These are phyloP conservation scores for Clarias batrachus DNA, from an alignment of 2,113 vertebrate species.

Conservation along the genomic window DNA sequence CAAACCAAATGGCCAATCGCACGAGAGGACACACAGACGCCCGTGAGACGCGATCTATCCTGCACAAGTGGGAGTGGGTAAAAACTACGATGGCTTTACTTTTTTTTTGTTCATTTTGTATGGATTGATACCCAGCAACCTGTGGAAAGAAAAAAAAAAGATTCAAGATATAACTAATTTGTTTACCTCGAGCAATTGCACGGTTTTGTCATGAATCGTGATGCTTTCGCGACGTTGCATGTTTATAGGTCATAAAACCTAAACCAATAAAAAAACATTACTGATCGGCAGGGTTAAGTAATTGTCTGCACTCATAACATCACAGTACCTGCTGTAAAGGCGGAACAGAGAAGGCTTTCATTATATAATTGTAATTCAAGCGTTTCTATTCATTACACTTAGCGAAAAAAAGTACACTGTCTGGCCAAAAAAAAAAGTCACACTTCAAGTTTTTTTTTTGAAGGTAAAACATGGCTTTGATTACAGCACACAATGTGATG, in stretches of 20 bases:
- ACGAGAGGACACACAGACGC: constrained; percentile 24
- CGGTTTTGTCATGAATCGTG: not conserved
- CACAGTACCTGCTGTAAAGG: not conserved
- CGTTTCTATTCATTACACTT: not conserved
- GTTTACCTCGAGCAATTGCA: not conserved
- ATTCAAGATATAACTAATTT: not conserved
- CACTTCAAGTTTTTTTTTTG: no score
- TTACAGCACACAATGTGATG: no score
- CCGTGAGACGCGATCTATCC: constrained; percentile 36
- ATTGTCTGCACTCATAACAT: not conserved
- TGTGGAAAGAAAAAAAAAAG: not conserved
- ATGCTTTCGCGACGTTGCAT: not conserved
- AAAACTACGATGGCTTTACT: not conserved
- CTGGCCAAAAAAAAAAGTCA: no score
- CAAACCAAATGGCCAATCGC: constrained; percentile 28
- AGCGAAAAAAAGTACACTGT: no score
- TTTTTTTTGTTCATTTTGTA: not conserved
- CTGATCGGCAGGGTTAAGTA: not conserved
- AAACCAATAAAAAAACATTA: not conserved
- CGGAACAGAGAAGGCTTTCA: not conserved
- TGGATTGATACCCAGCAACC: not conserved
- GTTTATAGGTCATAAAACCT: not conserved
- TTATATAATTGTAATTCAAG: not conserved
- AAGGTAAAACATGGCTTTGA: no score
- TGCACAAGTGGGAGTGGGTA: not conserved